Base-by-base conservation (phyloP, 2,113 vertebrate genomes). In the Meles meles region DNA sequence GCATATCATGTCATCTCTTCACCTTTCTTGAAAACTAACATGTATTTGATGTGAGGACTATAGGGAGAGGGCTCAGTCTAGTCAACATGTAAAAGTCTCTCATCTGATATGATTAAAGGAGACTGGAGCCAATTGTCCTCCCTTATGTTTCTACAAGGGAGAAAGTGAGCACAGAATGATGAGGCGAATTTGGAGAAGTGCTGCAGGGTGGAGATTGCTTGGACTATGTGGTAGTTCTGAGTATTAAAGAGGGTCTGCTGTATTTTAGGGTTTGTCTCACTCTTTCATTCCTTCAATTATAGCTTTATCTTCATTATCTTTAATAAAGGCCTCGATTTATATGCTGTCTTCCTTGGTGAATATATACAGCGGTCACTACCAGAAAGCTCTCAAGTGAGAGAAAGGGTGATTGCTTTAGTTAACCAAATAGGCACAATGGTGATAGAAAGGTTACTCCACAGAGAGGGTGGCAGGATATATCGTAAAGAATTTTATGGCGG, bases 11-110 rank as follows among this genome's bases (percentile, higher is more conserved):
- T 77, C 65, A 79, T 90, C 96, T 95, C 83, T 93, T 95, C 94
- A 92, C n/a, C 8, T 42, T 82, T 88, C 91, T 80, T 93, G 85
- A 97, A 97, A 96, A 47, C 23, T 65, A 95, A 87, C 63, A 88
- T 0, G 5, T 86, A 93, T 82, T 76, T 85, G 42, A 94, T 83
- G 29, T 91, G 42, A 94, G 39, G 69, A 67, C 44, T 94, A 88
- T 1, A 71, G 37, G 65, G 72, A 42, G 72, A 14, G 39, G 52
- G 31, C 21, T 34, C 9, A 20, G 29, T 61, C 52, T 59, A 52
- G n/a, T 49, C 63, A 87, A 42, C 59, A 93, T 23, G 52, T 44
- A 82, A n/a, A 96, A 57, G 8, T 82, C 47, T 97, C 67, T 72
- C 34, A 91, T 39, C 5, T 37, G 47, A 69, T 81, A 61, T 6